These are phyloP conservation scores for Atethmia centrago DNA, from an alignment of 2,888 invertebrate species.

Conservation along the genomic window DNA sequence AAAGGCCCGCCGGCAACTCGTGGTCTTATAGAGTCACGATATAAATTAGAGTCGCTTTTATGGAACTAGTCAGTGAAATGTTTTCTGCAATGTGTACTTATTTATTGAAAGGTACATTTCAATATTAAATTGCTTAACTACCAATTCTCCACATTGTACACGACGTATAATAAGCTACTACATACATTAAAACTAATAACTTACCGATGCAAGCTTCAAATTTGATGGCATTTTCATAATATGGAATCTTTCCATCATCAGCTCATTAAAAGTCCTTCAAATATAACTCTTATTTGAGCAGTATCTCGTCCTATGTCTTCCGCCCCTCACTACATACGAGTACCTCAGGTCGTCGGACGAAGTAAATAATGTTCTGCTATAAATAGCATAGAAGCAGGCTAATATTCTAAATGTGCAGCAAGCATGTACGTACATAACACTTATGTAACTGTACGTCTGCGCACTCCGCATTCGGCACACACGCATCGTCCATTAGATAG, in stretches of 20 bases:
- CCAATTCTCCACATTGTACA: neutral
- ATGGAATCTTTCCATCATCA: neutral
- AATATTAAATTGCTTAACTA: neutral
- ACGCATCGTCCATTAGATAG: conserved; percentile 37
- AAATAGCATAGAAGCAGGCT: conserved; percentile 40
- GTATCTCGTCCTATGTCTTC: neutral
- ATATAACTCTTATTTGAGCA: neutral
- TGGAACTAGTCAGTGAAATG: neutral
- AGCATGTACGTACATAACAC: conserved; percentile 52
- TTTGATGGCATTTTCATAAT: neutral
- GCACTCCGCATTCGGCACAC: conserved; percentile 45
- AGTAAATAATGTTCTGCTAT: conserved; percentile 19
- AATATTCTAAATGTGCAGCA: conserved; percentile 40
- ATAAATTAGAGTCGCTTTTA: conserved; percentile 5
- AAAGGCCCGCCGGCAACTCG: neutral
- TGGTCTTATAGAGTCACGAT: neutral
- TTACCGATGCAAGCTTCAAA: neutral
- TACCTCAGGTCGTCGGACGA: neutral
- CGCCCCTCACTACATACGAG: neutral
- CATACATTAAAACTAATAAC: neutral
- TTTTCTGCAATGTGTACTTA: neutral
- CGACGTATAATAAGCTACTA: neutral
- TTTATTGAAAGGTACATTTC: neutral
- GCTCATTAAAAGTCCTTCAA: neutral
- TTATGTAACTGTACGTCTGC: conserved; percentile 46